These are phyloP conservation scores for Rhingia campestris DNA, from an alignment of 2,888 invertebrate species.

Conservation along the genomic window DNA sequence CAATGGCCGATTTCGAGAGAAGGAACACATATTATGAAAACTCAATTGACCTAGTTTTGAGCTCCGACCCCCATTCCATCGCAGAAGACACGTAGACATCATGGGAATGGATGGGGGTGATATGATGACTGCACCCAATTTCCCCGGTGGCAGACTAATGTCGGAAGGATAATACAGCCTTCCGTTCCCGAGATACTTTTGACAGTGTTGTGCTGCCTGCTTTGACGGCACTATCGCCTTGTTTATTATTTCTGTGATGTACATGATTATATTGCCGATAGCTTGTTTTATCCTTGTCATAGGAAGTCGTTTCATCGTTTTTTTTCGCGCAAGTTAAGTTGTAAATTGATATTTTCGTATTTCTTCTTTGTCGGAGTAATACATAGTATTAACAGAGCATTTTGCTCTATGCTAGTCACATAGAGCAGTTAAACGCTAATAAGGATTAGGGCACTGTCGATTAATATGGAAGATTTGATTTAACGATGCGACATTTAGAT, in stretches of 20 bases:
- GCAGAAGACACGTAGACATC: slow-evolving; percentile 5
- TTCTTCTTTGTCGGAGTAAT: slow-evolving; percentile 14
- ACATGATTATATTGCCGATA: slow-evolving; percentile 60
- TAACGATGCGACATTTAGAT: too few species aligned
- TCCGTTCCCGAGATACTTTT: slow-evolving; percentile 31
- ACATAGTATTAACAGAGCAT: slow-evolving; percentile 8
- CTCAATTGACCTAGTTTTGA: slow-evolving; percentile 63
- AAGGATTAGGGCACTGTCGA: too few species aligned
- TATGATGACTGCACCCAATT: slow-evolving; percentile 53
- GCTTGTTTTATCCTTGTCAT: slow-evolving; percentile 45
- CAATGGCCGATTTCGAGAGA: slow-evolving; percentile 21
- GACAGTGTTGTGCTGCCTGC: slow-evolving; percentile 34
- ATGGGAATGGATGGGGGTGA: slow-evolving; percentile 6
- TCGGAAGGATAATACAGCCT: slow-evolving; percentile 51
- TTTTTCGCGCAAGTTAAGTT: slow-evolving; percentile 29
- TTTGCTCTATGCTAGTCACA: not conserved
- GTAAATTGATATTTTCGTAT: slow-evolving; percentile 41
- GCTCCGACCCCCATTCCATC: not conserved
- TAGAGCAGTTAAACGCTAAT: too few species aligned
- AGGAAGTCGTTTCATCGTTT: slow-evolving; percentile 15
- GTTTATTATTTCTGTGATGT: slow-evolving; percentile 66
- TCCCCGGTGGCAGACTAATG: slow-evolving; percentile 32
- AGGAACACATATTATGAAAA: slow-evolving; percentile 62
- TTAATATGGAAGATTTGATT: too few species aligned
- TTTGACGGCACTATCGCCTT: slow-evolving; percentile 53